Percentiles rank a stretch among this genome's conserved stretches.
These are phyloP conservation scores for Lacerta agilis DNA, from an alignment of 2,797 vertebrate species.

Conservation along the genomic window DNA sequence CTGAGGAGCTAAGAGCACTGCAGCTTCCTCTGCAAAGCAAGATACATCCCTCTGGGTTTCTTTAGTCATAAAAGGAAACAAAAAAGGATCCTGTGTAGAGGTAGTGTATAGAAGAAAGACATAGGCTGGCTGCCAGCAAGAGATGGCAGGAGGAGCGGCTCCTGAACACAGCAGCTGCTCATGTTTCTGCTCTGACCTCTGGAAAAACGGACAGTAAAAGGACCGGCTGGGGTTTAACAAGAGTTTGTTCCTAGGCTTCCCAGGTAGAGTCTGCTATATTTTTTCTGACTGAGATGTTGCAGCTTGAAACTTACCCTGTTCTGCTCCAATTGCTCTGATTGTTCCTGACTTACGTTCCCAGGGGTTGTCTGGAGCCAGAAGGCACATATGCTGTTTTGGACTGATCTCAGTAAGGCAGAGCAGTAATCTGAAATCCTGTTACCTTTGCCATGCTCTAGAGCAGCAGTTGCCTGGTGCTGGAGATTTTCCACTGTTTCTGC, in stretches of 20 bases:
- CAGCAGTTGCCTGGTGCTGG: constrained; percentile 17
- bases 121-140: constrained; percentile 54
- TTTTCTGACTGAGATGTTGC: neutral
- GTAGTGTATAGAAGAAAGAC: constrained; percentile 52
- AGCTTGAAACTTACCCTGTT: neutral
- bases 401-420: accelerated
- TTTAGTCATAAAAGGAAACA: constrained; percentile 66
- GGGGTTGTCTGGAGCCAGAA: accelerated
- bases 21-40: constrained; percentile 39
- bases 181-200: neutral
- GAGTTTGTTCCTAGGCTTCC: neutral
- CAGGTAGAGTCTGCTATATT: neutral
- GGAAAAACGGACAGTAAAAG: neutral
- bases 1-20: constrained; percentile 30
- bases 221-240: neutral
- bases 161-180: neutral
- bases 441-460: constrained; percentile 29
- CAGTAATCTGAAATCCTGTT: neutral
- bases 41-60: neutral
- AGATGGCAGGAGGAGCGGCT: constrained; percentile 38
- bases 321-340: accelerated
- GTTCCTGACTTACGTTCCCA: neutral
- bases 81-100: constrained; percentile 64
- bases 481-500: constrained; percentile 49
- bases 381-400: neutral